These are phyloP conservation scores for Griposia aprilina DNA, from an alignment of 2,888 invertebrate species.

Conservation along the genomic window DNA sequence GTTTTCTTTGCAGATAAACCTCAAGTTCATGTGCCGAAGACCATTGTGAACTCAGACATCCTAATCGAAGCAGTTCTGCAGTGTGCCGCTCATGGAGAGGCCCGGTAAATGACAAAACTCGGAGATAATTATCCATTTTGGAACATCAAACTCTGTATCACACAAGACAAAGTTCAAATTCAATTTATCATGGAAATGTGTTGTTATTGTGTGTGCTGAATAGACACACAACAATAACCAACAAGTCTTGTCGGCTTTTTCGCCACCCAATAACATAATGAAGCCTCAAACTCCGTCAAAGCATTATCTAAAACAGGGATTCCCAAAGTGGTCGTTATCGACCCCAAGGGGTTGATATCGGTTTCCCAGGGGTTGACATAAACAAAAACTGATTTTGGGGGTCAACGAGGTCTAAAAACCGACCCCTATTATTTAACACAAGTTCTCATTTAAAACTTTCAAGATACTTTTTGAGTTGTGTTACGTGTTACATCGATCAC, in stretches of 20 bases:
- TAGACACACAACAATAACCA: no score
- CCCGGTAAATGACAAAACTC: conserved; percentile 73
- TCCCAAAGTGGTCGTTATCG: no score
- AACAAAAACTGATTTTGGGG: no score
- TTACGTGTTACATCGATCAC: no score
- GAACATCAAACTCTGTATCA: neutral
- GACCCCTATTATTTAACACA: no score
- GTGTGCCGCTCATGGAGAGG: conserved; percentile 80
- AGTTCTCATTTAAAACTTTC: no score
- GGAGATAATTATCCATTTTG: neutral
- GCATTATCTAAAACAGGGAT: no score
- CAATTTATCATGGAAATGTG: neutral
- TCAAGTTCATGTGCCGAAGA: conserved; percentile 78
- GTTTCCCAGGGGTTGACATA: no score
- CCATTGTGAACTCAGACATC: conserved; percentile 80
- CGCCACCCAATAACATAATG: neutral
- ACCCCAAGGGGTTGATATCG: no score
- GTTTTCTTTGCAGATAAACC: conserved; percentile 80
- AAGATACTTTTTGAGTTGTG: no score
- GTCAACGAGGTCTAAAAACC: no score
- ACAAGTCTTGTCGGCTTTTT: neutral
- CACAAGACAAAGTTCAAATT: neutral
- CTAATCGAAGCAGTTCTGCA: conserved; percentile 81
- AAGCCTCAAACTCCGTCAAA: neutral
- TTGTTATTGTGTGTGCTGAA: neutral